Evolutionary conservation across 2,797 vertebrate species (phyloP), one percentile per base, ranked within the genome.

Genomic region (Chaenodraco wilsoni): DNA sequence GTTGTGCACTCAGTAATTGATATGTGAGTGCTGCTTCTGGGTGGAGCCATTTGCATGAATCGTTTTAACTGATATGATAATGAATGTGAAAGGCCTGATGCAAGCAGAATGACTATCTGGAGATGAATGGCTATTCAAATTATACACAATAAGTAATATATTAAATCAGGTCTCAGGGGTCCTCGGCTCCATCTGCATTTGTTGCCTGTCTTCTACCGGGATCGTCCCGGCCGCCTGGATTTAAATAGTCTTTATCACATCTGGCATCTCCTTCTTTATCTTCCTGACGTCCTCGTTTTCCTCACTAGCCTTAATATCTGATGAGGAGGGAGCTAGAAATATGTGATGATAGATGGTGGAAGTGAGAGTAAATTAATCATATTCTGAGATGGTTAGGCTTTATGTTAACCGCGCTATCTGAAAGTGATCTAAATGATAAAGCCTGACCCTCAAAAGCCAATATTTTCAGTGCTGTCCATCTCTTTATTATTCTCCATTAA

Each of bases 1-100:
- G 90, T 91, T 66, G 44, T 72, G 75, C 80, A 87, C 72, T 72
- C 87, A 86, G 90, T 94, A 94, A 94, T 94, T 95, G 93, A 94
- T 94, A 93, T 90, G 91, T 92, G 81, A 91, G 85, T 79, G 9
- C 63, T 49, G 89, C 87, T 91, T 86, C 91, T 92, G 83, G 91
- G 89, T 86, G 88, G 89, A 92, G 89, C 84, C 86, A 94, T 95
- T 95, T 95, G 92, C 94, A 95, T 95, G 93, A 94, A 94, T 94
- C 78, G 87, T 85, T 91, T 93, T 94, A 94, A 94, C 93, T 91
- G 91, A 94, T 94, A 92, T 91, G 90, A 93, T 95, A 94, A 95
- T 94, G 90, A 93, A 93, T 90, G 91, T 76, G 88, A 85, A 92
- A 91, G 84, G 81, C 78, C 90, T 93, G 91, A 93, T 91, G 91